Evolutionary conservation across 2,888 invertebrate species (phyloP).

Genomic region (Pterostichus madidus): DNA sequence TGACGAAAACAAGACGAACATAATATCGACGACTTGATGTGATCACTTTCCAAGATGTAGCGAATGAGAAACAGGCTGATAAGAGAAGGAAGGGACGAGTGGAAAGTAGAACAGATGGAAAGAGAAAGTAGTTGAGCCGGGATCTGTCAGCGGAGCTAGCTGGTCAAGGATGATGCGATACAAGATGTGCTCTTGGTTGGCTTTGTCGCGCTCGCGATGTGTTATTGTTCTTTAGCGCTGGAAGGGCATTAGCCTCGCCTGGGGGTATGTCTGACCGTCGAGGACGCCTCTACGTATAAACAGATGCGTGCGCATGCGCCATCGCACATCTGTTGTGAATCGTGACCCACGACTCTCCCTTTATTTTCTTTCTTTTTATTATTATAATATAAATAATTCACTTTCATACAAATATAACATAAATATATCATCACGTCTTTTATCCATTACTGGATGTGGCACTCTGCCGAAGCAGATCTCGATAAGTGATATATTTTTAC

Average conservation of each 20-base stretch:
- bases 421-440: too few species aligned
- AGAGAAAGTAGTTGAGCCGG: slow-evolving; percentile 61
- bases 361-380: background rate
- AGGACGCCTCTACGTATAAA: slow-evolving; percentile 69
- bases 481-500: too few species aligned
- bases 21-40: background rate
- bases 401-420: too few species aligned
- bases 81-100: slow-evolving; percentile 20
- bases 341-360: background rate
- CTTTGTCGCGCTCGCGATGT: slow-evolving; percentile 48
- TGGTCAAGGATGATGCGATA: slow-evolving; percentile 23
- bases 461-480: too few species aligned
- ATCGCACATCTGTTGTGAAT: slow-evolving; percentile 50
- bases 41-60: background rate
- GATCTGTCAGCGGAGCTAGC: background rate
- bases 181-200: slow-evolving; percentile 19
- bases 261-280: slow-evolving; percentile 71
- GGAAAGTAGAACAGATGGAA: slow-evolving; percentile 65
- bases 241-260: slow-evolving; percentile 72
- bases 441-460: too few species aligned
- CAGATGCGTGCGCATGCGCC: slow-evolving; percentile 53
- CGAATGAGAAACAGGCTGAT: background rate
- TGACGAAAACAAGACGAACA: slow-evolving; percentile 1
- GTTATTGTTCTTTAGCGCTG: slow-evolving; percentile 63
- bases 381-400: too few species aligned